These are phyloP conservation scores for Allolobophora icterica DNA, from an alignment of 2,888 invertebrate species.

Conservation along the genomic window DNA sequence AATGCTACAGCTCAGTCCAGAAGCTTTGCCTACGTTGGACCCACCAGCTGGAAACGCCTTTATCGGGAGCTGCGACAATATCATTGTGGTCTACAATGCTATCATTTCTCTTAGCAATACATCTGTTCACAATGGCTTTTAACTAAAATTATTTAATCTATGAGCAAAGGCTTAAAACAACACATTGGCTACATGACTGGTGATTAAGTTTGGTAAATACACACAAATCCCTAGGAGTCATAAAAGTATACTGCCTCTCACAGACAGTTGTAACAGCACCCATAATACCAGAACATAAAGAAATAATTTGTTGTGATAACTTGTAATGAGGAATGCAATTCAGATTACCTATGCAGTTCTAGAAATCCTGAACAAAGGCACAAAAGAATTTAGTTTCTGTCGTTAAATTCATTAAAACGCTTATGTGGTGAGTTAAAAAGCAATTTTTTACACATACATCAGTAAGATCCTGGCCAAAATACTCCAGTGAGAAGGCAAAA, in stretches of 20 bases:
- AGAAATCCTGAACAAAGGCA: not conserved
- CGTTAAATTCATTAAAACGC: not conserved
- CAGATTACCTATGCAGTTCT: not conserved
- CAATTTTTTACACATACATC: constrained; percentile 53
- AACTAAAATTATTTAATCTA: not conserved
- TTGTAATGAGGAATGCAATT: not conserved
- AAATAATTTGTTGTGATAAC: too few relatives aligned
- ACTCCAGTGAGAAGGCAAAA: constrained; percentile 47
- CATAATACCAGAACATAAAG: not conserved
- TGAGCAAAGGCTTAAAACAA: not conserved
- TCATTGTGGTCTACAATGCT: not conserved
- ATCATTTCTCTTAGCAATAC: not conserved
- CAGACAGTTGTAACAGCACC: not conserved
- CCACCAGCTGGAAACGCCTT: too few relatives aligned
- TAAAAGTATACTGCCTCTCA: not conserved
- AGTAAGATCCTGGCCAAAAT: constrained; percentile 69
- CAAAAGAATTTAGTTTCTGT: not conserved
- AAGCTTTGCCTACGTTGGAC: too few relatives aligned
- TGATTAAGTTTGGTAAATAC: not conserved
- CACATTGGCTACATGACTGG: not conserved
- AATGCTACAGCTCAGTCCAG: too few relatives aligned
- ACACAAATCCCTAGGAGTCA: not conserved
- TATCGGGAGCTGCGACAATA: too few relatives aligned
- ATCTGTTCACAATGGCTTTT: not conserved
- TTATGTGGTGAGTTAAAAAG: not conserved